Evolutionary conservation across 2,888 invertebrate species (phyloP).

Genomic region (Melanotus villosus): DNA sequence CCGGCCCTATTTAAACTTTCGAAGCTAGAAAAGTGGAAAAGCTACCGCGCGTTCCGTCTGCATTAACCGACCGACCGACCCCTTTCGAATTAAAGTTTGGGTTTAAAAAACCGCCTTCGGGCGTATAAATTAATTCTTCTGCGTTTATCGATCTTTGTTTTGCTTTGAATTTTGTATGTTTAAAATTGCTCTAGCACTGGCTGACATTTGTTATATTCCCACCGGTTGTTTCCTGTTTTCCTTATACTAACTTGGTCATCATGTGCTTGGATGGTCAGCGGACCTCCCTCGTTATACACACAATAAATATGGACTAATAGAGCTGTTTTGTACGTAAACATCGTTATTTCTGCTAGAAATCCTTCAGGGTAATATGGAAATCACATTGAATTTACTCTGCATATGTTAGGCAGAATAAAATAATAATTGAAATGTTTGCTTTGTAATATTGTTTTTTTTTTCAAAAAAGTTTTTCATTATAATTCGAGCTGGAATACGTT

Average conservation of each 20-base stretch:
- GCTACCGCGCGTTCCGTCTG: not conserved
- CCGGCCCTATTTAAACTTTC: constrained; percentile 34
- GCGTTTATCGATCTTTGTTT: constrained; percentile 28
- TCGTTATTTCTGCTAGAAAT: constrained; percentile 65
- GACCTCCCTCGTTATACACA: constrained; percentile 63
- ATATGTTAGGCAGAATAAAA: constrained; percentile 21
- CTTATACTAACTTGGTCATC: constrained; percentile 59
- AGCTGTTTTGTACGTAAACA: constrained; percentile 66
- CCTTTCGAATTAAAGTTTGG: constrained; percentile 21
- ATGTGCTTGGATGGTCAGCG: constrained; percentile 61
- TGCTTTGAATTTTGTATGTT: constrained; percentile 37
- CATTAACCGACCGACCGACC: constrained; percentile 15
- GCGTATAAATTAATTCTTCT: constrained; percentile 38
- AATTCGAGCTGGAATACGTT: too few relatives aligned
- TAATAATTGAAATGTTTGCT: constrained; percentile 30
- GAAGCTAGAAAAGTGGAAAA: constrained; percentile 22
- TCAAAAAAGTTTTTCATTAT: not conserved
- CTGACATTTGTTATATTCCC: constrained; percentile 62
- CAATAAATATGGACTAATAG: constrained; percentile 67
- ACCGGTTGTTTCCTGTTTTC: constrained; percentile 61
- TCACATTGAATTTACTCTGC: constrained; percentile 34
- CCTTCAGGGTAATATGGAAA: constrained; percentile 53
- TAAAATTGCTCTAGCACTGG: constrained; percentile 31
- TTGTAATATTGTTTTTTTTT: not conserved
- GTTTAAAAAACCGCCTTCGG: constrained; percentile 24